Evolutionary conservation across 2,797 vertebrate species (phyloP), one percentile per base, ranked within the genome.

Genomic region (Bovichtus diacanthus): DNA sequence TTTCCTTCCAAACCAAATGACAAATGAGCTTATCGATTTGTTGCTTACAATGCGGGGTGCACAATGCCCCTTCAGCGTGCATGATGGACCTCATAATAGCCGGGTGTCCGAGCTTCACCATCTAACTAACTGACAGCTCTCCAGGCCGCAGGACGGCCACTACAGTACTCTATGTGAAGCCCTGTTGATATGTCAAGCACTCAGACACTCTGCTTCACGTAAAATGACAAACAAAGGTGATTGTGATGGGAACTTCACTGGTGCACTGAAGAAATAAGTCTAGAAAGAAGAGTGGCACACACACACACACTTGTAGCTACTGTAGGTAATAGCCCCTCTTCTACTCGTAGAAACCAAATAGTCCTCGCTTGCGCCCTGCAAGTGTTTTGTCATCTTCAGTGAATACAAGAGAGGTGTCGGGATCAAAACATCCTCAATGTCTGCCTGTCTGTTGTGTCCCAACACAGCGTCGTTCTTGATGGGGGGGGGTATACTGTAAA

Each of bases 11-110:
- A 94, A 90, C 86, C 83, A 82, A 93, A 93, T 94, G 93, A 94
- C 94, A 94, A 95, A 95, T 95, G 90, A 95, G 90, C 87, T 87
- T 94, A 95, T 95, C 74, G 94, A 95, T 95, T 92, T 92, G 90
- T 93, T 94, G 90, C 94, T 94, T 92, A 87, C 91, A 82, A 92
- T 92, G 84, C 36, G 19, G 86, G 81, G 77, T 78, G 84, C 86
- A 80, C 78, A 75, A 49, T 80, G 71, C 82, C 80, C 86, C 88
- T 74, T 78, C 86, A 64, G 87, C 77, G 74, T 81, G 55, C 91
- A 92, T 92, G 90, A 92, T 91, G 85, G 89, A 94, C 87, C 83
- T 94, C 87, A 89, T 94, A 91, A 93, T 92, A 87, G 83, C 70
- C 6, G 34, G 76, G 80, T 89, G 88, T 87, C 92, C 2, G 6